These are phyloP conservation scores for Plutella xylostella DNA, from an alignment of 2,888 invertebrate species.

Conservation along the genomic window DNA sequence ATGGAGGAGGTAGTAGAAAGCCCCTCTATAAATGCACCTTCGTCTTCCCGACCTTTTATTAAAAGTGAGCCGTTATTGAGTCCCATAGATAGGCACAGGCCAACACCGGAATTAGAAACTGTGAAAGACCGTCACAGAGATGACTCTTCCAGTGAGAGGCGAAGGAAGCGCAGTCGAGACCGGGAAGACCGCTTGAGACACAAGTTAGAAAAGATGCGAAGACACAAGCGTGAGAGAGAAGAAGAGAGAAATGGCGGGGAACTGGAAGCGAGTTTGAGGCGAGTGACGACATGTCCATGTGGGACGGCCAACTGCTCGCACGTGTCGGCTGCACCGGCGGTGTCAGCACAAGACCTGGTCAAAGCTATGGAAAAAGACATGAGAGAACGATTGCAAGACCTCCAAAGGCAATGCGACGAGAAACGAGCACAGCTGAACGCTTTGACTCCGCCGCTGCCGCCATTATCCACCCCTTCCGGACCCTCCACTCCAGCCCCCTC, in stretches of 20 bases:
- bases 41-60: conserved; percentile 42
- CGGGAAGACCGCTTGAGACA: conserved; percentile 50
- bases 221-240: conserved; percentile 51
- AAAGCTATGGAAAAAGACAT: conserved; percentile 85
- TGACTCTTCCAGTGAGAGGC: conserved; percentile 50
- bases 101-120: conserved; percentile 25
- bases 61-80: conserved; percentile 48
- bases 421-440: conserved; percentile 86
- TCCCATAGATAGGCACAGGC: conserved; percentile 32
- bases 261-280: conserved; percentile 48
- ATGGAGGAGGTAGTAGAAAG: conserved; percentile 76
- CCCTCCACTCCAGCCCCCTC: conserved; percentile 57
- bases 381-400: conserved; percentile 82
- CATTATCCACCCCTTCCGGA: conserved; percentile 47
- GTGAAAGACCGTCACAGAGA: conserved; percentile 54
- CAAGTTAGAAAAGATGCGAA: conserved; percentile 56
- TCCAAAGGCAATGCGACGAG: conserved; percentile 85
- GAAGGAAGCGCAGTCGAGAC: conserved; percentile 47
- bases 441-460: conserved; percentile 69
- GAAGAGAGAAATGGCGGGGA: conserved; percentile 41
- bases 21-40: conserved; percentile 29
- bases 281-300: conserved; percentile 52
- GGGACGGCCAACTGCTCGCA: conserved; percentile 38
- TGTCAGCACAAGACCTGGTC: conserved; percentile 71
- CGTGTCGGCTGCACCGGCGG: conserved; percentile 37